Percentiles rank a stretch among this genome's conserved stretches.
Conservation (phyloP, 2,113 vertebrate species). For the Sphyrna mokarran region DNA sequence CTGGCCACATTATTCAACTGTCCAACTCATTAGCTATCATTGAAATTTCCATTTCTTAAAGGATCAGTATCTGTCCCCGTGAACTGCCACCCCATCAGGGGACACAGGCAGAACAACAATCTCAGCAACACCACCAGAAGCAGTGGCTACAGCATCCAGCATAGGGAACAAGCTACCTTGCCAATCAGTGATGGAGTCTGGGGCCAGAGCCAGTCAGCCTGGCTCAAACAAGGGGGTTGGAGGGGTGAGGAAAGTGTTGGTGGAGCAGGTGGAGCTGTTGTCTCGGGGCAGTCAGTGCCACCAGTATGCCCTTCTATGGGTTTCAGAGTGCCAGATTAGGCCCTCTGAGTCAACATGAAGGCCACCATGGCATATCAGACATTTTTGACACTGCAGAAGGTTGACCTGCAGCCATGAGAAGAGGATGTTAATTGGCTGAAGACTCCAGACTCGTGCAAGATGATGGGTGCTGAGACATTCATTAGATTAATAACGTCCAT, state of each 20-base stretch:
- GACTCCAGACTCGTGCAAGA: background rate
- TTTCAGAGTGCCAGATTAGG: background rate
- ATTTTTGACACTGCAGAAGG: background rate
- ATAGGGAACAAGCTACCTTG: background rate
- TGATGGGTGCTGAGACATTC: background rate
- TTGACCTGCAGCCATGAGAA: background rate
- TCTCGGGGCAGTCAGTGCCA: too few relatives aligned
- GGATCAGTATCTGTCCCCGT: too few relatives aligned
- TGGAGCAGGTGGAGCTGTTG: too few relatives aligned
- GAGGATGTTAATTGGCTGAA: background rate
- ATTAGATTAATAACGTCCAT: background rate
- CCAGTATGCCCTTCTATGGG: background rate
- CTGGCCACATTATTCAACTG: background rate
- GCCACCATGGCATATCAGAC: background rate
- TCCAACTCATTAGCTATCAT: background rate
- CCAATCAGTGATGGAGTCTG: too few relatives aligned
- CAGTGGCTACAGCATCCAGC: background rate
- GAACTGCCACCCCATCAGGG: background rate
- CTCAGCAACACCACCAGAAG: background rate
- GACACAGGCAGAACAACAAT: background rate
- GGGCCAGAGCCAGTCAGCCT: background rate
- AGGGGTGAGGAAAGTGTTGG: too few relatives aligned
- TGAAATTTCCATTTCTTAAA: background rate
- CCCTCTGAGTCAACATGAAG: background rate
- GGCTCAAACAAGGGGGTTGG: too few relatives aligned